These are phyloP conservation scores for Astyanax mexicanus DNA, from an alignment of 2,797 vertebrate species.

Conservation along the genomic window DNA sequence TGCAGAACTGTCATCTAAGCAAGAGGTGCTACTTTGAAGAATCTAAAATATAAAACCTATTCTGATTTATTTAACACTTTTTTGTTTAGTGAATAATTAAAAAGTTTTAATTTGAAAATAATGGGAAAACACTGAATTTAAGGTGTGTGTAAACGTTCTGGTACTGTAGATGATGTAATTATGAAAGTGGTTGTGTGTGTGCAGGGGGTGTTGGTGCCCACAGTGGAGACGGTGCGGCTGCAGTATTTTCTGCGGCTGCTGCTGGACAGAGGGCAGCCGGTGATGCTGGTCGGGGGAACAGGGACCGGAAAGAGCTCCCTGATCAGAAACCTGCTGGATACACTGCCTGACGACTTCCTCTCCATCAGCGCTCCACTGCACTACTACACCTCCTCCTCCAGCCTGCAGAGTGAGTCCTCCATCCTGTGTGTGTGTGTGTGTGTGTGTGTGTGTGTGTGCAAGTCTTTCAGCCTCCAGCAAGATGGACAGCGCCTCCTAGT, in stretches of 20 bases:
- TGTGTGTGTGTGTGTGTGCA: slow-evolving; percentile 48
- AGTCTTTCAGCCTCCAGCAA: not conserved
- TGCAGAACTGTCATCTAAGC: no score
- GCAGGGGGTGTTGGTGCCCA: slow-evolving; percentile 84
- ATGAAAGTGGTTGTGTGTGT: slow-evolving; percentile 12
- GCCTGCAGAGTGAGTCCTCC: slow-evolving; percentile 83
- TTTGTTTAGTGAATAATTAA: no score
- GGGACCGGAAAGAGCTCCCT: slow-evolving; percentile 84
- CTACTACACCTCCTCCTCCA: slow-evolving; percentile 80
- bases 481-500: slow-evolving; percentile 46
- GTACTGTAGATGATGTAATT: no score
- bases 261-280: slow-evolving; percentile 77
- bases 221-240: slow-evolving; percentile 79
- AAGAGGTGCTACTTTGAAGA: no score
- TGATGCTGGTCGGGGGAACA: slow-evolving; percentile 83
- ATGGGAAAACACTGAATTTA: no score
- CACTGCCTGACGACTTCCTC: slow-evolving; percentile 75
- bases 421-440: slow-evolving; percentile 36
- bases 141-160: no score
- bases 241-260: slow-evolving; percentile 82
- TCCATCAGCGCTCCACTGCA: slow-evolving; percentile 81
- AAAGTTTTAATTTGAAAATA: no score
- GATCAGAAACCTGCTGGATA: slow-evolving; percentile 73
- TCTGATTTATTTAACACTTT: no score
- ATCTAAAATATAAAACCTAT: no score